Evolutionary conservation across 1,140 invertebrate genomes (phyloP).

Genomic region (Eupristina koningsbergeri): DNA sequence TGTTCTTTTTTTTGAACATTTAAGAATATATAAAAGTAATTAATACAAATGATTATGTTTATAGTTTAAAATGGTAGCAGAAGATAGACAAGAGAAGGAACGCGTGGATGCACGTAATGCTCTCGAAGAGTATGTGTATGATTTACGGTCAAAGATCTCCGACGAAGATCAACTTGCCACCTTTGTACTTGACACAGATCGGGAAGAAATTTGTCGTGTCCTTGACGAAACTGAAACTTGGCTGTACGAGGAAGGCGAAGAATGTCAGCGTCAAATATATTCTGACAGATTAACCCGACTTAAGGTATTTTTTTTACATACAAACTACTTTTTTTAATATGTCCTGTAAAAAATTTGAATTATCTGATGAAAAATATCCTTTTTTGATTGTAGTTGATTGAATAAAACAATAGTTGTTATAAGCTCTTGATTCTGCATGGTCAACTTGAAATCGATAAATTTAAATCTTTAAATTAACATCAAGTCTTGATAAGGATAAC

Average conservation of each 20-base stretch:
- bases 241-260: conserved; percentile 96
- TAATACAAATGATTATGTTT: neutral
- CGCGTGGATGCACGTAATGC: conserved; percentile 95
- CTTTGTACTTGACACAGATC: conserved; percentile 84
- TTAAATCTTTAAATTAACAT: too few species aligned
- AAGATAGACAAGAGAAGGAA: conserved; percentile 94
- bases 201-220: conserved; percentile 78
- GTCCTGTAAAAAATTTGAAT: too few species aligned
- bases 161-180: conserved; percentile 83
- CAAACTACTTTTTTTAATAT: too few species aligned
- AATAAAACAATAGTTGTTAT: too few species aligned
- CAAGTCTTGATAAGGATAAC: too few species aligned
- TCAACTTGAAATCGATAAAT: too few species aligned
- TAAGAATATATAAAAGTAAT: neutral
- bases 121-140: conserved; percentile 98
- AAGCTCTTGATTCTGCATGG: too few species aligned
- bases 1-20: too few species aligned
- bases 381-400: too few species aligned
- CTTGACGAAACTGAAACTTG: conserved; percentile 94
- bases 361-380: too few species aligned
- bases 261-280: conserved; percentile 90
- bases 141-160: conserved; percentile 88
- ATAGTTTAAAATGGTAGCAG: conserved; percentile 87
- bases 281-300: conserved; percentile 78
- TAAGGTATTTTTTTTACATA: conserved; percentile 71